Conservation (phyloP, 2,113 vertebrate genomes). For the Hirundichthys speculiger region DNA sequence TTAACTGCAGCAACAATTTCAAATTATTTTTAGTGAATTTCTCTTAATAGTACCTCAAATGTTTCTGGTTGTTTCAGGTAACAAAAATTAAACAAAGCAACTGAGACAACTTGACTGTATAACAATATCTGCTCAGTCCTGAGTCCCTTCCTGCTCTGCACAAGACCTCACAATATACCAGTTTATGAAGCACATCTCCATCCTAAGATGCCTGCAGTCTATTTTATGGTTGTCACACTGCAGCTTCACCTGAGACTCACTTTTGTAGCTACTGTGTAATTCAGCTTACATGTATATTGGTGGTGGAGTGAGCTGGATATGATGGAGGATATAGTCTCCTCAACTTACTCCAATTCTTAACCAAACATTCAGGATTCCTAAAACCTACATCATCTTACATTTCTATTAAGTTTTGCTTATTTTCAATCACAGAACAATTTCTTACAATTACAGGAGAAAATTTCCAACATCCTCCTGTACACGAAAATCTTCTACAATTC, state of each 20-base stretch:
- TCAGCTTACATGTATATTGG: slow-evolving; percentile 14
- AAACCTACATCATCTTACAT: not conserved
- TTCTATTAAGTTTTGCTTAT: slow-evolving; percentile 10
- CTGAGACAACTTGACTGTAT: slow-evolving; percentile 5
- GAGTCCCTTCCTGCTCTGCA: slow-evolving; percentile 2
- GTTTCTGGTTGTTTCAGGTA: too few relatives aligned
- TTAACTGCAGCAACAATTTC: not conserved
- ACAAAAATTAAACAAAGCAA: not conserved
- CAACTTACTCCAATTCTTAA: not conserved
- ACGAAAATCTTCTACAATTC: slow-evolving; percentile 10
- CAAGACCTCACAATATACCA: slow-evolving; percentile 1
- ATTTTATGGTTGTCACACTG: slow-evolving; percentile 37
- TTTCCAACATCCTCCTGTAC: too few relatives aligned
- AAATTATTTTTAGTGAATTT: not conserved
- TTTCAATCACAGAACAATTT: slow-evolving; percentile 5
- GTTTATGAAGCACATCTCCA: not conserved
- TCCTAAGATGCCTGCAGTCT: slow-evolving; percentile 2
- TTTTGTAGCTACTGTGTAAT: slow-evolving; percentile 10
- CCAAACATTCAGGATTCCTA: not conserved
- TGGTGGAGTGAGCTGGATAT: slow-evolving; percentile 6
- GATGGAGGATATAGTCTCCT: not conserved
- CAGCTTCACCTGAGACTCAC: slow-evolving; percentile 19
- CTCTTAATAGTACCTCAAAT: not conserved
- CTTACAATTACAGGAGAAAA: not conserved
- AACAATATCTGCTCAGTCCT: not conserved